Conservation (phyloP, 2,888 invertebrate genomes). For the Acanthosepion pharaonis region DNA sequence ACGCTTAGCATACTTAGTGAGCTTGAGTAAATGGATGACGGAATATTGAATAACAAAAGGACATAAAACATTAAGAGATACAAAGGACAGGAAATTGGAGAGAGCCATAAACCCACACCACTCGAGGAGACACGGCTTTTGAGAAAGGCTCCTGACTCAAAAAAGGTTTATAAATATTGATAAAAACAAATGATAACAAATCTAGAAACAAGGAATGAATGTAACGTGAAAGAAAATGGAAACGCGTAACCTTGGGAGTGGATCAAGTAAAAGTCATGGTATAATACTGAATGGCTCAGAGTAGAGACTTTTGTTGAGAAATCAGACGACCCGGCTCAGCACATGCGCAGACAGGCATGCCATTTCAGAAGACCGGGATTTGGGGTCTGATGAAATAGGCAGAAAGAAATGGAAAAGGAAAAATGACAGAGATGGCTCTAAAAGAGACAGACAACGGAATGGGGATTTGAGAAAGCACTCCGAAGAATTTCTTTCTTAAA, state of each 20-base stretch:
- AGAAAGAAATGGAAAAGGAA: neutral
- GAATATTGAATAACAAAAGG: too few species aligned
- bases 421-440: neutral
- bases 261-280: neutral
- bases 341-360: neutral
- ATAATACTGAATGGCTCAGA: neutral
- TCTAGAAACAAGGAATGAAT: too few species aligned
- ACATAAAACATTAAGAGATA: too few species aligned
- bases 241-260: neutral
- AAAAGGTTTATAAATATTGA: too few species aligned
- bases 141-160: too few species aligned
- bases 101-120: too few species aligned
- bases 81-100: too few species aligned
- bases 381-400: fast-evolving
- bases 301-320: neutral
- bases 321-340: slow-evolving; percentile 2
- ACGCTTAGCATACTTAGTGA: too few species aligned
- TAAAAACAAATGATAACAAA: too few species aligned
- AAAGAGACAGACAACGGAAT: neutral
- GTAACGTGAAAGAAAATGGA: too few species aligned
- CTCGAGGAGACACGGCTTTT: too few species aligned
- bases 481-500: neutral
- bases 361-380: neutral
- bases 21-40: too few species aligned
- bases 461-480: neutral